Percentiles rank a stretch among this genome's conserved stretches.
Conservation (phyloP, 1,140 invertebrate genomes). For the Drosophila punjabiensis region DNA sequence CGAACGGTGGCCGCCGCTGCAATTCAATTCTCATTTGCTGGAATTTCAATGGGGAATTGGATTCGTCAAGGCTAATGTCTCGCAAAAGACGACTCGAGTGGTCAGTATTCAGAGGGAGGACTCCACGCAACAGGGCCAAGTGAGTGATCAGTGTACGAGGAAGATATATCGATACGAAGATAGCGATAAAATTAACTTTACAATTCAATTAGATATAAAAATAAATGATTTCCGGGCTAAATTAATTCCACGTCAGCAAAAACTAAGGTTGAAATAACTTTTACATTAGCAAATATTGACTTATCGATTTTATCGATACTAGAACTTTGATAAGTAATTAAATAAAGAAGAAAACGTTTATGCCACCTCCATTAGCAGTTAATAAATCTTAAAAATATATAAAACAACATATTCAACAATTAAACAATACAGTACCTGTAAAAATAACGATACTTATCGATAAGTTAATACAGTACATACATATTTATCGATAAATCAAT, state of each 20-base stretch:
- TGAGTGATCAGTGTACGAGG: background rate
- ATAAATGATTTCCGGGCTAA: background rate
- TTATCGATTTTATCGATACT: background rate
- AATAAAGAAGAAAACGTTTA: too few relatives aligned
- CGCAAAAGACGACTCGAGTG: constrained; percentile 1
- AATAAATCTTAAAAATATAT: too few relatives aligned
- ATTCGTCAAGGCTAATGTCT: constrained; percentile 13
- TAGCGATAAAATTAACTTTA: background rate
- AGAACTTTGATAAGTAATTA: background rate
- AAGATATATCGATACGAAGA: background rate
- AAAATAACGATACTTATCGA: too few relatives aligned
- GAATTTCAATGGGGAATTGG: constrained; percentile 28
- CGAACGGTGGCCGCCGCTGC: constrained; percentile 7
- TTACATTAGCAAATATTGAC: background rate
- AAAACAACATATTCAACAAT: too few relatives aligned
- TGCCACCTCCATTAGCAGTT: too few relatives aligned
- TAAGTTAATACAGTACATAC: too few relatives aligned
- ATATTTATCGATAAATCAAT: too few relatives aligned
- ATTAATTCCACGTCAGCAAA: background rate
- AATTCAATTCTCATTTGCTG: constrained; percentile 29
- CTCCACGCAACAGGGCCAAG: background rate
- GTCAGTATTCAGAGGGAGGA: background rate
- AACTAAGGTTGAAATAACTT: background rate
- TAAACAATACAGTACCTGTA: too few relatives aligned
- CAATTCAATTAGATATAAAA: background rate